Evolutionary conservation across 2,888 invertebrate genomes (phyloP), one percentile per base, ranked within the genome.

Genomic region (Oegoconia quadripuncta): DNA sequence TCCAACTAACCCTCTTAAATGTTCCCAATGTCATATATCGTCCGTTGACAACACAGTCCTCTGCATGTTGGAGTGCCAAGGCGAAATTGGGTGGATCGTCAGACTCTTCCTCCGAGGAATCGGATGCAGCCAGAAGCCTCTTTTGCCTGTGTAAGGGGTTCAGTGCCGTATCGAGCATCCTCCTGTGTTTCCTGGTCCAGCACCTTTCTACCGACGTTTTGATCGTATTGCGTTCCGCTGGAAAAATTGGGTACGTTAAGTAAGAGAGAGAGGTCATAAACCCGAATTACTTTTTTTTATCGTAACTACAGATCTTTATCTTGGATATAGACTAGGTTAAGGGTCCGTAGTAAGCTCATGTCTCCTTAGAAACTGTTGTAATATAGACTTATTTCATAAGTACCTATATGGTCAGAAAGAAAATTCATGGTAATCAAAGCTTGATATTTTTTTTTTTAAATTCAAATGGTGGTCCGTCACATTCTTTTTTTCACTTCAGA

Each of bases 161-260:
- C n/a, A 42, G n/a, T 0, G 82, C 76, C 0, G 80, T 65, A 1
- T 58, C 49, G 0, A 73, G 25, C 55, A 75, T 60, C n/a, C 60
- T 63, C 20, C 74, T 74, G 62, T 93, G 90, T 3, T 91, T 88
- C 50, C 89, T 91, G 0, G 88, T 88, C 95, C 96, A 96, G 45
- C 92, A 91, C 0, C 89, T 86, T 56, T 95, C 94, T 0, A 96
- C 94, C 0, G 91, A 90, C 12, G 90, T 89, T 41, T 93, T 90
- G 0, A 95, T 82, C 48, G 92, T 92, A 39, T 91, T 91, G 3
- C 95, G 88, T 68, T 97, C 96, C 36, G 88, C 94, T 90, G 77
- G 13, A 11, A 1, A 18, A 23, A 16, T 1, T 15, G 7, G 11
- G 2, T 9, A 2, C 2, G 25, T 25, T 25, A 11, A 11, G 7